Conservation (phyloP, 2,888 invertebrate species). For the Hyppa rectilinea region DNA sequence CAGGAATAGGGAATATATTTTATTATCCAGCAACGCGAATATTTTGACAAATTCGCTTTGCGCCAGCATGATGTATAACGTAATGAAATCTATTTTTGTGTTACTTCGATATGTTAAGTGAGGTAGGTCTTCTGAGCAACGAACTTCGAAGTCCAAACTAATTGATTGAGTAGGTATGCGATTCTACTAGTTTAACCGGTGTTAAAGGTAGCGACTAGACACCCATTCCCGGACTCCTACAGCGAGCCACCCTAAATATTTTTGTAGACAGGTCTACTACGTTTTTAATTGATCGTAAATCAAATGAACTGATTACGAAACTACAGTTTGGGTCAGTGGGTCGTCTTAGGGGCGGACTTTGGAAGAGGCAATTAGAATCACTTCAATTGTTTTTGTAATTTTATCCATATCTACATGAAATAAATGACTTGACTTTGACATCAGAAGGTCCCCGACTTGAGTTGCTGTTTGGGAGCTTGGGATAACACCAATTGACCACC, state of each 20-base stretch:
- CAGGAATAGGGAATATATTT: background rate
- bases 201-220: background rate
- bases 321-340: too few species aligned
- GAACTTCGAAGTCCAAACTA: constrained; percentile 13
- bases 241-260: background rate
- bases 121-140: constrained; percentile 18
- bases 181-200: background rate
- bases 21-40: background rate
- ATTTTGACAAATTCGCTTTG: background rate
- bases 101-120: constrained; percentile 14
- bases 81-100: constrained; percentile 12
- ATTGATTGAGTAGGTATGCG: background rate
- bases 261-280: background rate
- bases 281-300: background rate
- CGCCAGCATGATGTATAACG: background rate
- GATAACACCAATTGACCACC: background rate
- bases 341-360: too few species aligned
- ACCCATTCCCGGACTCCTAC: background rate
- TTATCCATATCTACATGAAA: background rate
- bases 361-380: background rate
- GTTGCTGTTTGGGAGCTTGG: too few species aligned
- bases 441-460: too few species aligned
- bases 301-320: too few species aligned
- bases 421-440: background rate
- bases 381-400: background rate